phyloP scores from a whole-genome alignment of 1,140 invertebrate genomes.

The Gryllus bimaculatus region DNA sequence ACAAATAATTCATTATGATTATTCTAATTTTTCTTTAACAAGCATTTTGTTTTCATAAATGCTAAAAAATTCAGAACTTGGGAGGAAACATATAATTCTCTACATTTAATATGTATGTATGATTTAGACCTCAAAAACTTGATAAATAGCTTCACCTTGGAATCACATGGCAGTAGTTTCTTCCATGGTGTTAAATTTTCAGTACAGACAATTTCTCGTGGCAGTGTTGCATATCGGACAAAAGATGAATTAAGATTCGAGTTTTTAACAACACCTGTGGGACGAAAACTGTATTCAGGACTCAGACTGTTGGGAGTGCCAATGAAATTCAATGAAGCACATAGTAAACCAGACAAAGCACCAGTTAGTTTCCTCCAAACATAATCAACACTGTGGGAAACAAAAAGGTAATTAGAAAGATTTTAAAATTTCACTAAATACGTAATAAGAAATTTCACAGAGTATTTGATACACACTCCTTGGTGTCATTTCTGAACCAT shows the following conservation, averaged over 20 bases:
- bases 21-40: no score
- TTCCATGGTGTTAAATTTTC: slow-evolving; percentile 98
- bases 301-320: slow-evolving; percentile 77
- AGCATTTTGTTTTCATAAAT: no score
- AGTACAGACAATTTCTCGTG: slow-evolving; percentile 93
- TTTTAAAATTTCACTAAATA: slow-evolving; percentile 15
- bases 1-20: no score
- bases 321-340: slow-evolving; percentile 93
- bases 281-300: slow-evolving; percentile 74
- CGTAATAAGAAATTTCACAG: no score
- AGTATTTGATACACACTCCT: slow-evolving; percentile 34
- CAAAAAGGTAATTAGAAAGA: neutral
- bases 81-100: no score
- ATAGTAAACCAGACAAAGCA: slow-evolving; percentile 85
- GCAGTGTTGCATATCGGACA: slow-evolving; percentile 77
- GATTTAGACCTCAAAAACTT: neutral
- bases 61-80: no score
- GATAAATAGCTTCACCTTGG: slow-evolving; percentile 43
- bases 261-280: slow-evolving; percentile 51
- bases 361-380: slow-evolving; percentile 83
- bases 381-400: slow-evolving; percentile 50
- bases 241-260: slow-evolving; percentile 43
- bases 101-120: neutral
- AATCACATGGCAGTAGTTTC: slow-evolving; percentile 88
- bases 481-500: slow-evolving; percentile 64